Evolutionary conservation across 2,888 invertebrate species (phyloP), one percentile per base, ranked within the genome.

Genomic region (Lycaena phlaeas): DNA sequence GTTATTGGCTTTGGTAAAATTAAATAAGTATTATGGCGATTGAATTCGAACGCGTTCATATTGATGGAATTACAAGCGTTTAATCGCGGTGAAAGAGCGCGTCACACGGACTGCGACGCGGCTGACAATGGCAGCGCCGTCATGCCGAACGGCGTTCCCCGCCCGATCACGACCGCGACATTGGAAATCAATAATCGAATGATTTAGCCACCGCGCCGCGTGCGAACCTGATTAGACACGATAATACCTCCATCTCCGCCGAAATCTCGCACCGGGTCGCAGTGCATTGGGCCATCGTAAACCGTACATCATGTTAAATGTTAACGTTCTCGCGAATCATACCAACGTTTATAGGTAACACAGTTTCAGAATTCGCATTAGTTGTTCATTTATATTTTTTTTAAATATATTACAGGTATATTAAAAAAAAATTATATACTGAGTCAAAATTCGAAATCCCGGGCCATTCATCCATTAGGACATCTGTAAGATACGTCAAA

Each of bases 121-220:
- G 52, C 68, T 75, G 70, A 81, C 81, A 82, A 82, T 81, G 64
- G 73, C 62, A 49, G 70, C 54, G 67, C 73, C 70, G 79, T 79
- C 81, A 78, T 77, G 79, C 62, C 68, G 72, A 63, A 71, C 71
- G 68, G 61, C 64, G 71, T 65, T 69, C 55, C 67, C 60, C 68
- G 76, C 70, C 67, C 67, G 81, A 78, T 82, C 84, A 84, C 82
- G 84, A 84, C 79, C 81, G 79, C 77, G 78, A 81, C 84, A 79
- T 81, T 68, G 75, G 77, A 81, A 82, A 82, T 84, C 84, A 84
- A 82, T 84, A 84, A 84, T 77, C 78, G 81, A 65, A 79, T 81
- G 79, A 82, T 82, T 82, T 78, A 79, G 82, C 82, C 82, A 81
- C 81, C 66, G 82, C 75, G 70, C 78, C 81, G 78, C 82, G 79